Conservation (phyloP, 2,797 vertebrate genomes). For the Phaenicophaeus curvirostris region DNA sequence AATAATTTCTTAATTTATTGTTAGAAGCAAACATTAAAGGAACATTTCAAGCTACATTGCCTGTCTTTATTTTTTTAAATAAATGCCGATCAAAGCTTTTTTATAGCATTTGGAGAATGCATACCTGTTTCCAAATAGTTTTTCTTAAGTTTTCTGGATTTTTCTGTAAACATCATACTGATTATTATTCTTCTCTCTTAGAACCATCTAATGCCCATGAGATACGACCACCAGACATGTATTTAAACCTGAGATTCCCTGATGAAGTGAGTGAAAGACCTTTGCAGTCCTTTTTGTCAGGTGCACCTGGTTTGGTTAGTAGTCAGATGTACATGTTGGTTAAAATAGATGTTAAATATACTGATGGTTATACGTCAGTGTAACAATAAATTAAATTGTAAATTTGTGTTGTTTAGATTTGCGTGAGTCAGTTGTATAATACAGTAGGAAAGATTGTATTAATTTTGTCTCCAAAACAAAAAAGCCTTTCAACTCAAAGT, state of each 20-base stretch:
- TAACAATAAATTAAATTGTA: too few relatives aligned
- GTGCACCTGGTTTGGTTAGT: conserved; percentile 61
- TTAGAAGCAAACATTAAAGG: not conserved
- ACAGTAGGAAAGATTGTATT: not conserved
- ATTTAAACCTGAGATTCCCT: conserved; percentile 58
- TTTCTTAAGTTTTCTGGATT: not conserved
- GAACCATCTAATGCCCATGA: conserved; percentile 54
- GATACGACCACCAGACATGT: conserved; percentile 53
- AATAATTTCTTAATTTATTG: not conserved
- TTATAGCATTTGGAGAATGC: not conserved
- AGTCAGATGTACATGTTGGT: not conserved
- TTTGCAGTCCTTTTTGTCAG: not conserved
- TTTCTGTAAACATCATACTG: not conserved
- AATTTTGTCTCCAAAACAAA: not conserved
- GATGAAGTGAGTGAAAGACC: conserved; percentile 34
- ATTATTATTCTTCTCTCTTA: conserved; percentile 50
- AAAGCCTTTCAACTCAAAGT: not conserved
- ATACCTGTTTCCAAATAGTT: not conserved
- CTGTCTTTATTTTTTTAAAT: not conserved
- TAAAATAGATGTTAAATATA: not conserved
- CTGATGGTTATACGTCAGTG: not conserved
- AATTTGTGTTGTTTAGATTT: not conserved
- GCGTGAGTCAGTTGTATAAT: not conserved
- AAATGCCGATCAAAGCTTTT: not conserved
- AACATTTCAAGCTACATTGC: not conserved